Evolutionary conservation across 2,113 vertebrate genomes (phyloP).

Genomic region (Gadus chalcogrammus): DNA sequence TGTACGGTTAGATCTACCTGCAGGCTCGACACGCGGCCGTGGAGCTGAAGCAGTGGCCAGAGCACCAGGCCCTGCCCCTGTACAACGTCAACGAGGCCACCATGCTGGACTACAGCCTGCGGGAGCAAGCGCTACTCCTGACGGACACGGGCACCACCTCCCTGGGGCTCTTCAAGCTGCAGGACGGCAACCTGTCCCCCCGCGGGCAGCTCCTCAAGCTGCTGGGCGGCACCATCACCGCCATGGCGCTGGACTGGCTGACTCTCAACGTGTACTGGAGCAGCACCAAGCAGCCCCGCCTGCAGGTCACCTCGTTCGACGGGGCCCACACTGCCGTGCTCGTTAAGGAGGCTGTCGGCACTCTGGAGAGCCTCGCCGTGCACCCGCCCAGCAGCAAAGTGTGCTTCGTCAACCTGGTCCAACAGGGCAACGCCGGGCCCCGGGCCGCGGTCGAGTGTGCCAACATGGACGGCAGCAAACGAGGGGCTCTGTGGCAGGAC

Average conservation of each 20-base stretch:
- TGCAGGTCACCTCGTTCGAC: conserved; percentile 70
- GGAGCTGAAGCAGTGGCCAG: conserved; percentile 69
- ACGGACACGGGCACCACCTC: conserved; percentile 66
- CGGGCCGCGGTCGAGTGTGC: conserved; percentile 72
- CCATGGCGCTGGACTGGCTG: conserved; percentile 85
- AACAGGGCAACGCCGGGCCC: fast-evolving
- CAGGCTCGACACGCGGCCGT: conserved; percentile 56
- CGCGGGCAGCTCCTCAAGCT: conserved; percentile 68
- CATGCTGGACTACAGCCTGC: conserved; percentile 76
- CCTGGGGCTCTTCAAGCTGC: conserved; percentile 71
- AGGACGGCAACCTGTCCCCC: conserved; percentile 56
- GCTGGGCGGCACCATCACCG: conserved; percentile 60
- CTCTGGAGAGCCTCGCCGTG: conserved; percentile 67
- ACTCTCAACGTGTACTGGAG: conserved; percentile 87
- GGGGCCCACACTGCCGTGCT: conserved; percentile 67
- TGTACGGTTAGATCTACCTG: conserved; percentile 76
- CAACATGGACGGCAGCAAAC: conserved; percentile 77
- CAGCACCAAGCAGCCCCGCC: conserved; percentile 58
- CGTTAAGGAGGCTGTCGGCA: conserved; percentile 63
- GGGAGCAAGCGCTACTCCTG: conserved; percentile 74
- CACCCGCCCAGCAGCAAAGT: conserved; percentile 73
- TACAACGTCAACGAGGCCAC: conserved; percentile 65
- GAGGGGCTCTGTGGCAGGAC: conserved; percentile 72
- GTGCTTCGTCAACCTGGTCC: conserved; percentile 77
- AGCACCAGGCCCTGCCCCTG: conserved; percentile 72